These are phyloP conservation scores for Trididemnum miniatum DNA, from an alignment of 23 tunicate species.

Conservation along the genomic window DNA sequence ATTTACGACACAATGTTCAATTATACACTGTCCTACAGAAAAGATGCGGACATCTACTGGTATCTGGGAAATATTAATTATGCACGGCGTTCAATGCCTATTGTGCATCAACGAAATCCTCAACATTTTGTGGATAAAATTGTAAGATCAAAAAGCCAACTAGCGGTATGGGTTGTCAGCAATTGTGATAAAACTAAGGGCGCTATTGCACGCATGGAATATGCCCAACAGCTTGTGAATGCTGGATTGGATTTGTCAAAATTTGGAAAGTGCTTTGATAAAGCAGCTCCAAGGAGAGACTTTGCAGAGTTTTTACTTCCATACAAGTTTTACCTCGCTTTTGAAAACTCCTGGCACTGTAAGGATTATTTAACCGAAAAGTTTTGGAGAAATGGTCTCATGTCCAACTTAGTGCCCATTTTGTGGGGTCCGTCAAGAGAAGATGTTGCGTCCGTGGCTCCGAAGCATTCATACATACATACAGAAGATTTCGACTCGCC, in stretches of 20 bases:
- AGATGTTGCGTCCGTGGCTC: constrained; percentile 67
- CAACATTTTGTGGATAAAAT: constrained; percentile 38
- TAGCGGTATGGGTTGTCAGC: constrained; percentile 69
- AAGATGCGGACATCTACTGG: constrained; percentile 48
- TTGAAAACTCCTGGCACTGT: constrained; percentile 81
- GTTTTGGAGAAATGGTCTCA: constrained; percentile 57
- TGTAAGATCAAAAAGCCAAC: constrained; percentile 32
- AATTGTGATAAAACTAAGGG: constrained; percentile 66
- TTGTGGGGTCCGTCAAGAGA: constrained; percentile 70
- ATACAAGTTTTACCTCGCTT: constrained; percentile 76
- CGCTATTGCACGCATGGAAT: constrained; percentile 37
- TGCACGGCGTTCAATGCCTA: constrained; percentile 16
- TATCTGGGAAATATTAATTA: constrained; percentile 46
- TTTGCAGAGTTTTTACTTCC: constrained; percentile 38
- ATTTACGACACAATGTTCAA: constrained; percentile 63
- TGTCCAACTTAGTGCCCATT: constrained; percentile 56
- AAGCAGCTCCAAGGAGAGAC: constrained; percentile 5
- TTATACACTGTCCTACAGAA: constrained; percentile 58
- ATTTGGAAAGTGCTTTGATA: constrained; percentile 54
- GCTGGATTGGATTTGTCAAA: constrained; percentile 51
- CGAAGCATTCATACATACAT: constrained; percentile 51
- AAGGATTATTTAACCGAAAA: constrained; percentile 78
- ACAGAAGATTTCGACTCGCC: constrained; percentile 57
- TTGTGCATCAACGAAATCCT: not conserved
- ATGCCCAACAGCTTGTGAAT: constrained; percentile 25